Evolutionary conservation across 2,113 vertebrate species (phyloP).

Genomic region (Sardina pilchardus): DNA sequence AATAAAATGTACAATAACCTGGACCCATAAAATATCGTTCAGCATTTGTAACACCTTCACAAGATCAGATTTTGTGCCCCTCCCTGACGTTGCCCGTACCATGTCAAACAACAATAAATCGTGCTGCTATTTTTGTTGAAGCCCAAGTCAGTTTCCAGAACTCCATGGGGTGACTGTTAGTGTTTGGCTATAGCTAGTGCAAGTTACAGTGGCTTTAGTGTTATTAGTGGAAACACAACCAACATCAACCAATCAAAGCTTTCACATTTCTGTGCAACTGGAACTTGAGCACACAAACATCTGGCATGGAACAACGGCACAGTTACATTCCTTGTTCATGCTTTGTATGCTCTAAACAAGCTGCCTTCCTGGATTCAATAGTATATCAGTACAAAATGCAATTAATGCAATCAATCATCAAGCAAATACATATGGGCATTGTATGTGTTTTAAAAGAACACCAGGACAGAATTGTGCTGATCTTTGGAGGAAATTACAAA

Average conservation of each 20-base stretch:
- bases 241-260: background rate
- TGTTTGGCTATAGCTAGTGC: background rate
- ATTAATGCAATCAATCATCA: background rate
- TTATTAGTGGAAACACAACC: background rate
- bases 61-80: background rate
- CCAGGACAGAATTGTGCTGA: background rate
- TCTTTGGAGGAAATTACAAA: background rate
- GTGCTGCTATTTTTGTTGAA: slow-evolving; percentile 16
- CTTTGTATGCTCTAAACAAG: background rate
- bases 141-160: background rate
- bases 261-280: background rate
- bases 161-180: background rate
- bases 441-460: background rate
- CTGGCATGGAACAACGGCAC: background rate
- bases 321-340: background rate
- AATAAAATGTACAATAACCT: background rate
- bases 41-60: background rate
- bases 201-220: background rate
- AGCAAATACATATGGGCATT: background rate
- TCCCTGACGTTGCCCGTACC: background rate
- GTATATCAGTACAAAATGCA: background rate
- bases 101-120: background rate
- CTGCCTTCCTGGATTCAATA: background rate
- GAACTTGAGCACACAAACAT: background rate
- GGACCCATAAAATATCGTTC: background rate